Percentiles rank a stretch among this genome's conserved stretches.
These are phyloP conservation scores for Hofmannophila pseudospretella DNA, from an alignment of 2,888 invertebrate species.

Conservation along the genomic window DNA sequence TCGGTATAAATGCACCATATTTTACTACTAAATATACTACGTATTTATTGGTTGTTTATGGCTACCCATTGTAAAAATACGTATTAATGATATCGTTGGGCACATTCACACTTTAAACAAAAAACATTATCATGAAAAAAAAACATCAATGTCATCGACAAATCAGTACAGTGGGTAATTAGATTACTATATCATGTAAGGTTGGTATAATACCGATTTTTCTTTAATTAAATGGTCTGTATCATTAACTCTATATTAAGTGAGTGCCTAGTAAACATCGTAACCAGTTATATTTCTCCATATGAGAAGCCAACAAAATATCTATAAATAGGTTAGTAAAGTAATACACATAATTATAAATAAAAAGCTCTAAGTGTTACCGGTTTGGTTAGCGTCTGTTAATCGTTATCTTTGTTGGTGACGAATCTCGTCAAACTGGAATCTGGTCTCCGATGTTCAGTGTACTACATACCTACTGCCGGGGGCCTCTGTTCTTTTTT, in stretches of 20 bases:
- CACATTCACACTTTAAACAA: too few relatives aligned
- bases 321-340: slow-evolving; percentile 8
- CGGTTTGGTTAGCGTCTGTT: slow-evolving; percentile 3
- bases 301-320: slow-evolving; percentile 4
- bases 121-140: too few relatives aligned
- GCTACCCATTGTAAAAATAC: not conserved
- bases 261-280: not conserved
- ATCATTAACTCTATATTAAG: not conserved
- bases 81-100: not conserved
- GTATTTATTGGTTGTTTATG: too few relatives aligned
- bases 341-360: slow-evolving; percentile 6
- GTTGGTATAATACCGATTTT: too few relatives aligned
- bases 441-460: slow-evolving; percentile 1
- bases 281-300: not conserved
- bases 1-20: too few relatives aligned
- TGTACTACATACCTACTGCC: too few relatives aligned
- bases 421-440: slow-evolving; percentile 2
- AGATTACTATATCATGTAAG: too few relatives aligned
- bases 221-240: not conserved
- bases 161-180: too few relatives aligned
- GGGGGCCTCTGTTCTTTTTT: too few relatives aligned
- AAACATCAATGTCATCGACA: too few relatives aligned
- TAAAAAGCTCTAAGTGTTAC: too few relatives aligned
- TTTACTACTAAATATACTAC: too few relatives aligned
- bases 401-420: not conserved